Evolutionary conservation across 2,113 vertebrate genomes (phyloP), one percentile per base, ranked within the genome.

Genomic region (Ciconia stormi): DNA sequence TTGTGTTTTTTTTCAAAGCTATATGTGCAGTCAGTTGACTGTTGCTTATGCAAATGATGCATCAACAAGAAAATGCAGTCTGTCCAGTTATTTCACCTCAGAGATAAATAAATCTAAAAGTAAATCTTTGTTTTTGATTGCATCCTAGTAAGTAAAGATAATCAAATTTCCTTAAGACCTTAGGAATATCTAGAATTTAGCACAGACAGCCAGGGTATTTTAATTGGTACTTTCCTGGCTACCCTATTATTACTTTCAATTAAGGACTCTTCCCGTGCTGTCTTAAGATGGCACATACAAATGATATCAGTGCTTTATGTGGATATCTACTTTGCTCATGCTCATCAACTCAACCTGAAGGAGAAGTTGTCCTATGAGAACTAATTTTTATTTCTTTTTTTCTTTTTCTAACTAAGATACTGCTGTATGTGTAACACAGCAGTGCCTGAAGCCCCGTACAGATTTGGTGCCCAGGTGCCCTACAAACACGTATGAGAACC

Each of bases 181-280:
- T 83, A 81, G 38, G 58, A 87, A 85, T 92, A 71, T 56, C 65
- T 94, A 63, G 30, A 84, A 92, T 74, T 95, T 86, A 82, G 40
- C 52, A 72, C 49, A 72, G 69, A 23, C 17, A 74, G 7, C 7
- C 15, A 66, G 46, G 52, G 80, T 92, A 77, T 79, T 93, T 70
- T 91, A 79, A 74, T 83, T 80, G 65, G 10, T 78, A 12, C 17
- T 53, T 88, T 94, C 53, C 56, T 82, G 30, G 30, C 36, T 93
- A 79, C 46, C 11, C n/a, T 94, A 10, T 82, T 88, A 90, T 79
- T 97, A 88, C 12, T 62, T 94, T 87, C 49, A 84, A 20, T 94
- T 92, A 82, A 89, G 61, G 49, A 16, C 34, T 77, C 69, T 73
- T 89, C 26, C 59, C 18, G 30, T 93, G 56, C 27, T 82, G 40